Conservation (phyloP, 2,888 invertebrate species). For the Caenorhabditis drosophilae region DNA sequence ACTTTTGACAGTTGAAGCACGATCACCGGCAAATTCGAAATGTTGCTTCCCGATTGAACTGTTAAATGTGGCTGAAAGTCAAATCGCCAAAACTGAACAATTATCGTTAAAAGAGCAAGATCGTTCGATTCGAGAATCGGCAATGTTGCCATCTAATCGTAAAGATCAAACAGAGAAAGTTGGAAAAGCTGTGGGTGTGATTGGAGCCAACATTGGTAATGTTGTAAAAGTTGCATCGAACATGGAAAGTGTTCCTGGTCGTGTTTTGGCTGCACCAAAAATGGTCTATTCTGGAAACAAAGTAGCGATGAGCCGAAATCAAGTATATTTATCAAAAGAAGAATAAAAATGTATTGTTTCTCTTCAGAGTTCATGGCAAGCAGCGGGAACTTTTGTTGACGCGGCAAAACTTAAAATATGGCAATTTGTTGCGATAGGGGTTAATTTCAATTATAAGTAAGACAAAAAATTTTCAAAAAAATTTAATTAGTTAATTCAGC, state of each 20-base stretch:
- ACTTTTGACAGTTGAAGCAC: no score
- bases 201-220: neutral
- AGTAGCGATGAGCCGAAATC: no score
- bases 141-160: neutral
- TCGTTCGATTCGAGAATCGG: conserved; percentile 6
- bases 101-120: conserved; percentile 10
- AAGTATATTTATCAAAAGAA: no score
- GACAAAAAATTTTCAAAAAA: neutral
- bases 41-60: conserved; percentile 10
- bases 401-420: neutral
- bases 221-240: neutral
- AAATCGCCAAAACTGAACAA: conserved; percentile 11
- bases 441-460: neutral
- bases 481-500: neutral
- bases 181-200: neutral
- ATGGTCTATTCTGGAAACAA: neutral
- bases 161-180: neutral
- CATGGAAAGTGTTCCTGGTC: neutral
- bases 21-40: no score
- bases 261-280: neutral
- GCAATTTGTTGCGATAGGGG: neutral
- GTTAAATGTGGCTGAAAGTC: neutral
- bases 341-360: no score
- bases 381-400: neutral
- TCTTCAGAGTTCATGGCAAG: neutral